Evolutionary conservation across 2,888 invertebrate genomes (phyloP), one percentile per base, ranked within the genome.

Genomic region (Tetramorium bicarinatum): DNA sequence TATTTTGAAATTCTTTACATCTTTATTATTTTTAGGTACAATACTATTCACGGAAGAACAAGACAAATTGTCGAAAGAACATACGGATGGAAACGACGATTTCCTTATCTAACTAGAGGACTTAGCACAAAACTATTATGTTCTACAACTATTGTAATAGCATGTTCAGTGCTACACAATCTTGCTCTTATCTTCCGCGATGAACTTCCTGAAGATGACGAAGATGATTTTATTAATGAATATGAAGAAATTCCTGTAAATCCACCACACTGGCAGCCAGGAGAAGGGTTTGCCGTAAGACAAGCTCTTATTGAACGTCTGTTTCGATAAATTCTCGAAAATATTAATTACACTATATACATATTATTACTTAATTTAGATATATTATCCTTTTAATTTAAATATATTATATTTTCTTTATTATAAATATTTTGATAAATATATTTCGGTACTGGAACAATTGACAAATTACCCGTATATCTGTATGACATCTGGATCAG

Each of bases 161-260:
- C 86, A 11, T 87, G 85, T 82, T 83, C 89, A 44, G 86, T 88
- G 15, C 49, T 89, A 49, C 85, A 88, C 38, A 89, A 89, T 71
- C 21, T 88, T 38, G 85, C 87, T 9, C 25, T 88, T 34, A 75
- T 69, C 34, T 87, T 84, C 21, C 84, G 81, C 34, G 85, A 88
- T 54, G 67, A 75, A 29, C 67, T 88, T 13, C 72, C 72, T 21
- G 88, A 87, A 47, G 87, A 85, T 18, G 85, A 87, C 61, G 84
- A 84, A 41, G 13, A 47, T 44, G 59, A 77, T 34, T 9, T 7
- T 7, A 8, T 2, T 41, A 74, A 74, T 18, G 75, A 76, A 52
- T 83, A 66, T 41, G 75, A 82, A 44, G 52, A 74, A 34, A 47
- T 41, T 44, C 77, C 77, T 11, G 49, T 75, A 47, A 66, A 64